These are phyloP conservation scores for Rhynchophorus ferrugineus DNA, from an alignment of 1,140 invertebrate genomes.

Conservation along the genomic window DNA sequence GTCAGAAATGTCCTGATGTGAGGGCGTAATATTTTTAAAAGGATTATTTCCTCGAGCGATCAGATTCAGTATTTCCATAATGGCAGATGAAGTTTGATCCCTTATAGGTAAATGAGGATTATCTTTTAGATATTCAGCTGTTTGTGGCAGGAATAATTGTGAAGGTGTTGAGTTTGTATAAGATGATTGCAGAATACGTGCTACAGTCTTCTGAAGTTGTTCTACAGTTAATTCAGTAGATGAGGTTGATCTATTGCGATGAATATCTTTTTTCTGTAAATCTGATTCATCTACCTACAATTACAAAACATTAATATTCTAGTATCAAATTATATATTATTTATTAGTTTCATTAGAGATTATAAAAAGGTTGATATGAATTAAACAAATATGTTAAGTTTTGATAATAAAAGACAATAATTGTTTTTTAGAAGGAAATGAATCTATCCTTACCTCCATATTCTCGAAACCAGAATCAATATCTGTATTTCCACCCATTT, in stretches of 20 bases:
- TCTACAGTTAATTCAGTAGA: constrained; percentile 45
- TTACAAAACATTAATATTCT: no score
- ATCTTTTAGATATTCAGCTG: constrained; percentile 46
- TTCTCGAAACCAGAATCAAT: constrained; percentile 69
- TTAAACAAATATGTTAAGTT: no score
- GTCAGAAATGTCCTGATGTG: constrained; percentile 43
- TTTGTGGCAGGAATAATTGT: constrained; percentile 55
- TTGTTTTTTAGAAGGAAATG: no score
- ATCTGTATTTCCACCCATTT: constrained; percentile 49
- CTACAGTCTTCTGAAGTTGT: constrained; percentile 52
- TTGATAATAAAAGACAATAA: no score
- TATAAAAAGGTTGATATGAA: no score
- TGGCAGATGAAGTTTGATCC: constrained; percentile 51
- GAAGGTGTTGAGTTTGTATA: constrained; percentile 55
- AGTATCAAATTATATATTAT: no score
- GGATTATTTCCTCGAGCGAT: constrained; percentile 55
- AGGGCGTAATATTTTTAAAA: constrained; percentile 47
- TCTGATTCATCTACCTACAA: constrained; percentile 39
- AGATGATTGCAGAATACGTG: constrained; percentile 56
- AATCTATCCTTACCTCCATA: constrained; percentile 72
- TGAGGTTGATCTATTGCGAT: constrained; percentile 32
- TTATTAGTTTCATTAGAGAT: no score
- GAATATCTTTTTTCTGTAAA: constrained; percentile 29
- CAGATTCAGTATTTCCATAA: constrained; percentile 62
- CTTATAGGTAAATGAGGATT: constrained; percentile 44